A percentile compares a stretch with the other conserved stretches of the same genome.
phyloP scores from a whole-genome alignment of 1,140 invertebrate genomes.

The Coenobita brevimanus region DNA sequence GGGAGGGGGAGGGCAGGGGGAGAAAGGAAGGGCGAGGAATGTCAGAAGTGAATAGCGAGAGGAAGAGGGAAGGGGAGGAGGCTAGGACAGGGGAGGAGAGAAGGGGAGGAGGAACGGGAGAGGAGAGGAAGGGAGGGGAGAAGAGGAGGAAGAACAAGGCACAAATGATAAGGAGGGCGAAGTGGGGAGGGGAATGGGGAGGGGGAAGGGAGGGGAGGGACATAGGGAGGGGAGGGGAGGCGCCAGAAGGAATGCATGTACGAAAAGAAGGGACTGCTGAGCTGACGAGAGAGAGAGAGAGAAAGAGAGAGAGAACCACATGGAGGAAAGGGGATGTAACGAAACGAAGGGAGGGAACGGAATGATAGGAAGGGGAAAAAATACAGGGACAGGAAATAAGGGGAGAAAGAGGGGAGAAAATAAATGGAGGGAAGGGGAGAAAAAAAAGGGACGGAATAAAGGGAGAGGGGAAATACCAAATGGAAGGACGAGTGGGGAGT shows the following conservation, averaged over 20 bases:
- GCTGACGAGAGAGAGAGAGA: slow-evolving; percentile 3
- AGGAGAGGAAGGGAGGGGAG: neutral
- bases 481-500: too few species aligned
- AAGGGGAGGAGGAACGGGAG: neutral
- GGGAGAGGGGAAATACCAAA: too few species aligned
- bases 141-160: neutral
- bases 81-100: neutral
- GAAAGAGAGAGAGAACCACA: neutral
- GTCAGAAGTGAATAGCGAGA: neutral
- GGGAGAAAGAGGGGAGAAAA: too few species aligned
- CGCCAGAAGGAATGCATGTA: neutral
- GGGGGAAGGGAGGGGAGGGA: neutral
- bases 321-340: neutral
- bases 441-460: too few species aligned
- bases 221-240: neutral
- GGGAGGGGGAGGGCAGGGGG: neutral
- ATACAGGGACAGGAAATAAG: neutral
- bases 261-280: neutral
- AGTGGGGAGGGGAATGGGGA: slow-evolving; percentile 18
- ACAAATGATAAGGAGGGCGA: slow-evolving; percentile 5
- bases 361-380: too few species aligned
- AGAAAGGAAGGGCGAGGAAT: slow-evolving; percentile 7
- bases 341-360: neutral
- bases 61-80: neutral
- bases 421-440: too few species aligned